phyloP scores from a whole-genome alignment of 37 sponge, comb jelly and placozoan genomes.

The Lycopodina hypogea region DNA sequence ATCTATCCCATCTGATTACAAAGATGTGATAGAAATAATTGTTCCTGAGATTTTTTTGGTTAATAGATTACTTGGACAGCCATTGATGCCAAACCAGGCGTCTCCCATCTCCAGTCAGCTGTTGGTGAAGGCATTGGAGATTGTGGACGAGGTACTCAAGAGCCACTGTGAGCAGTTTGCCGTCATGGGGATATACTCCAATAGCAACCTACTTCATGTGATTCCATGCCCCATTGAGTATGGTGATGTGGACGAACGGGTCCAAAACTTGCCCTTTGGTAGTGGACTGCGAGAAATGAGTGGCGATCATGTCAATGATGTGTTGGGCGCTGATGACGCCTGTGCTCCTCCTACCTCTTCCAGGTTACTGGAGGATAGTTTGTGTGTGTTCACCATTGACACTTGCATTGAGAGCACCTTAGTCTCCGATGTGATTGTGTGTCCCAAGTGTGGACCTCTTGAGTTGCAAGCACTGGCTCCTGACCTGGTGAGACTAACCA shows the following conservation, averaged over 20 bases:
- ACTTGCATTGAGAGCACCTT: conserved; percentile 32
- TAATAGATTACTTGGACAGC: background rate
- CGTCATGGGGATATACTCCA: conserved; percentile 36
- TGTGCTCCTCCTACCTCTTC: background rate
- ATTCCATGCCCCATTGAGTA: conserved; percentile 54
- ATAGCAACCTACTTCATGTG: conserved; percentile 37
- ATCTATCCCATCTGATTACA: conserved; percentile 17
- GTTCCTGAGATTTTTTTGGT: conserved; percentile 27
- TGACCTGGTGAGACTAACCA: conserved; percentile 69
- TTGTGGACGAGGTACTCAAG: conserved; percentile 62
- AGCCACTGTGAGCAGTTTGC: conserved; percentile 55
- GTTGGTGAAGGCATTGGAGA: conserved; percentile 45
- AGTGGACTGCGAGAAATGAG: background rate
- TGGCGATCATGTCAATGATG: too few species aligned
- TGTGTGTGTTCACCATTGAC: conserved; percentile 38
- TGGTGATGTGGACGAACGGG: conserved; percentile 51
- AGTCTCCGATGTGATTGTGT: conserved; percentile 7
- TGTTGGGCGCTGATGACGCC: too few species aligned
- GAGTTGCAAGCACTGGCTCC: conserved; percentile 43
- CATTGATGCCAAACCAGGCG: background rate
- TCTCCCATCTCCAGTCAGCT: conserved; percentile 20
- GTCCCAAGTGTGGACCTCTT: conserved; percentile 45
- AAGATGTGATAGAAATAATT: conserved; percentile 50
- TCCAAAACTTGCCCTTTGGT: background rate
- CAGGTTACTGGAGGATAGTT: background rate